Conservation (phyloP, 2,888 invertebrate genomes). For the Timema podura region DNA sequence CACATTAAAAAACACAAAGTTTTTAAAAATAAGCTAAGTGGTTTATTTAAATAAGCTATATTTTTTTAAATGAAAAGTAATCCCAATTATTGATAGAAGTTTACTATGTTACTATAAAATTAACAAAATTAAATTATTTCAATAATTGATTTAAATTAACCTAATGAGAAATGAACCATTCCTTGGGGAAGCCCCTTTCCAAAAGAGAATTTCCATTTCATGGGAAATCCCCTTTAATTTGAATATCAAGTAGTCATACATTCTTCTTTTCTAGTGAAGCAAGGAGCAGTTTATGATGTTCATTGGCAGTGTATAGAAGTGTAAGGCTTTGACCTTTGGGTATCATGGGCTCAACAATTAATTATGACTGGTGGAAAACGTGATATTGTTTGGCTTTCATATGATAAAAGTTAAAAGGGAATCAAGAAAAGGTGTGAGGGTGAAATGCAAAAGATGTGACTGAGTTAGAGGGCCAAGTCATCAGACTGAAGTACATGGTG, state of each 20-base stretch:
- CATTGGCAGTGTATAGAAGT: too few relatives aligned
- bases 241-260: not conserved
- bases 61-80: too few relatives aligned
- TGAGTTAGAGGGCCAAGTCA: not conserved
- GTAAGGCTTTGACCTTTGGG: too few relatives aligned
- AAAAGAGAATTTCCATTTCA: not conserved
- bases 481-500: slow-evolving; percentile 9
- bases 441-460: slow-evolving; percentile 2
- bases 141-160: too few relatives aligned
- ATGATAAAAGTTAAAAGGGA: not conserved
- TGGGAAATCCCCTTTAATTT: not conserved
- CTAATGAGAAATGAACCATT: not conserved
- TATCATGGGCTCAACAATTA: too few relatives aligned
- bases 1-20: too few relatives aligned
- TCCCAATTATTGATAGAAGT: too few relatives aligned
- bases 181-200: not conserved
- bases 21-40: too few relatives aligned
- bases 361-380: not conserved
- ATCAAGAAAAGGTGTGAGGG: slow-evolving; percentile 11
- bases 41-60: too few relatives aligned
- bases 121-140: too few relatives aligned
- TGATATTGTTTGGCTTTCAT: slow-evolving; percentile 7
- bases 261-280: not conserved
- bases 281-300: too few relatives aligned
- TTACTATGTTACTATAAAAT: too few relatives aligned